A percentile compares a stretch with the other conserved stretches of the same genome.
phyloP scores from a whole-genome alignment of 2,888 invertebrate species.

The Pristionchus japonicus region DNA sequence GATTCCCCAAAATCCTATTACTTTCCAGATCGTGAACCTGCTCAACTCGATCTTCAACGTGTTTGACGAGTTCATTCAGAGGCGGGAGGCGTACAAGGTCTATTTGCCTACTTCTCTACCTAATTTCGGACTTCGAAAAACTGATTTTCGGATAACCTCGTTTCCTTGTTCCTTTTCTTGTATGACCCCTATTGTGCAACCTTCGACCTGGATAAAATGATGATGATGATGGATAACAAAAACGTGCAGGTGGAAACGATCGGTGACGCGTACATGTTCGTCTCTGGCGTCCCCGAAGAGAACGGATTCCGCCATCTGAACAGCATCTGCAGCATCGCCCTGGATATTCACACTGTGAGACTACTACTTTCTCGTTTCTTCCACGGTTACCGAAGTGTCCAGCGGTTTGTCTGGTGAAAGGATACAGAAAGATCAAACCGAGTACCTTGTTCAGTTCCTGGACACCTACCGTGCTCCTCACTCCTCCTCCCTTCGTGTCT shows the following conservation, averaged over 20 bases:
- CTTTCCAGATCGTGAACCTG: conserved; percentile 62
- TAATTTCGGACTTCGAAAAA: too few species aligned
- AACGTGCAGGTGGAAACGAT: conserved; percentile 69
- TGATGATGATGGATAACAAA: not conserved
- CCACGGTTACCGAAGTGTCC: too few species aligned
- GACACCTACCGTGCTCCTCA: conserved; percentile 68
- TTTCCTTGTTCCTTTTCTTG: too few species aligned
- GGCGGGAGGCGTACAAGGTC: conserved; percentile 66
- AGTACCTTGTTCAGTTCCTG: too few species aligned
- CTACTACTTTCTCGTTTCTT: too few species aligned
- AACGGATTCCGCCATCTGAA: conserved; percentile 69
- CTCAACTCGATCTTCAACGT: conserved; percentile 71
- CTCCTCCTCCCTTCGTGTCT: conserved; percentile 51
- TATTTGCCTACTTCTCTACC: too few species aligned
- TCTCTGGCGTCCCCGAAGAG: conserved; percentile 72
- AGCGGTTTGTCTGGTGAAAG: too few species aligned
- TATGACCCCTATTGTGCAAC: too few species aligned
- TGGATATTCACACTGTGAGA: conserved; percentile 68
- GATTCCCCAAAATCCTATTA: too few species aligned
- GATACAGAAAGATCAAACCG: too few species aligned
- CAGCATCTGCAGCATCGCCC: conserved; percentile 67
- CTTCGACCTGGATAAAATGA: too few species aligned
- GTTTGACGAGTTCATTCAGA: conserved; percentile 70
- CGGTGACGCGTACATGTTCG: conserved; percentile 73
- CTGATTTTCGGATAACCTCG: too few species aligned